phyloP scores from a whole-genome alignment of 1,140 invertebrate species.

The Drosophila grimshawi region DNA sequence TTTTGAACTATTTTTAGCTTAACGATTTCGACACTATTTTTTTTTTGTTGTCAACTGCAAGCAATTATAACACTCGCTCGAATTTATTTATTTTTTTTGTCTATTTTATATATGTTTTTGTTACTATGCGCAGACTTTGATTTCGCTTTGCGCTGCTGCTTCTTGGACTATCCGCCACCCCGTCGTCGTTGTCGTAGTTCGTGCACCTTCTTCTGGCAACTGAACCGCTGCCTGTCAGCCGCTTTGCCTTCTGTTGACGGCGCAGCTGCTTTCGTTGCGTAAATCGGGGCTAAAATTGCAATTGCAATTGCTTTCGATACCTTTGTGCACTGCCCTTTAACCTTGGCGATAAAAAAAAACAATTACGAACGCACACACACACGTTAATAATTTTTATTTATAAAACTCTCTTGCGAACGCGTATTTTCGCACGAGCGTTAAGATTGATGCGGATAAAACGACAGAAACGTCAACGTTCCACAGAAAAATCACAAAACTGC shows the following conservation, averaged over 20 bases:
- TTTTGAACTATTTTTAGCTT: slow-evolving; percentile 69
- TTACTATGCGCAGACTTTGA: slow-evolving; percentile 64
- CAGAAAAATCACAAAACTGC: slow-evolving; percentile 48
- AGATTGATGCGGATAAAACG: slow-evolving; percentile 42
- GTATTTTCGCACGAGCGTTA: slow-evolving; percentile 44
- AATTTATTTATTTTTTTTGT: slow-evolving; percentile 16
- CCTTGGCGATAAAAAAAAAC: slow-evolving; percentile 2
- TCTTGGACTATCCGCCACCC: slow-evolving; percentile 45
- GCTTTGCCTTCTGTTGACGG: slow-evolving; percentile 20
- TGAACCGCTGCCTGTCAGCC: neutral
- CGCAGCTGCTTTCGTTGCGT: slow-evolving; percentile 67
- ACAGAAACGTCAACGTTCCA: slow-evolving; percentile 47
- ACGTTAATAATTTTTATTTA: slow-evolving; percentile 32
- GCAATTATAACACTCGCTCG: slow-evolving; percentile 31
- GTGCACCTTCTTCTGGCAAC: slow-evolving; percentile 34
- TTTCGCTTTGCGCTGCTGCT: slow-evolving; percentile 53
- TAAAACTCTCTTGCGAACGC: slow-evolving; percentile 23
- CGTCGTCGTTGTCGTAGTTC: slow-evolving; percentile 27
- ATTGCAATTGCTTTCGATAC: neutral
- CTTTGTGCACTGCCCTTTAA: neutral
- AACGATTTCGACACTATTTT: slow-evolving; percentile 50
- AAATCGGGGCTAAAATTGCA: slow-evolving; percentile 57
- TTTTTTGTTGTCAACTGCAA: slow-evolving; percentile 39
- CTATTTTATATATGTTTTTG: slow-evolving; percentile 25
- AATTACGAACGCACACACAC: neutral